Evolutionary conservation across 2,888 invertebrate genomes (phyloP), one percentile per base, ranked within the genome.

Genomic region (Sinelater perroti): DNA sequence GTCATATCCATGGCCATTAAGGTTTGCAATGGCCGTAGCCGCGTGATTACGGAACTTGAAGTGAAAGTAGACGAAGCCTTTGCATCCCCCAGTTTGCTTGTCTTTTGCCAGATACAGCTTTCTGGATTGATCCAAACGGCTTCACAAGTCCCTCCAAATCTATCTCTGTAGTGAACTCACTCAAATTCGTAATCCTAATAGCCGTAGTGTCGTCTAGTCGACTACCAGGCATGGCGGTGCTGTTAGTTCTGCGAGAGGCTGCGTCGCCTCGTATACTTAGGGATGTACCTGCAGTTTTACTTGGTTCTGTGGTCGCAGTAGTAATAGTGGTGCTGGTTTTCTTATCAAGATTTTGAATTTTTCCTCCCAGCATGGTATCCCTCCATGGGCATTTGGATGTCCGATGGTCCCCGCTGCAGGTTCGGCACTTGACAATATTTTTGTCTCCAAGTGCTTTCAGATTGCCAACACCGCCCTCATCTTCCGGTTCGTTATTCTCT

Each of bases 1-100:
- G 80, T 98, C 97, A 76, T 97, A 98, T 61, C 97, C 97, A 75
- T 93, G 91, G 0, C 97, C 97, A 73, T 97, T 90, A 8, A 97
- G 85, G 49, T 85, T 85, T 59, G 87, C 83, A 72, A 99, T 97
- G 53, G 99, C 99, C 70, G 91, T 87, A 3, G 93, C 91, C 33
- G 97, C 97, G 79, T 96, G 95, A 70, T 90, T 89, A 69, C 91
- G 85, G 69, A 89, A 89, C 77, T 93, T 93, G 80, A 95, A 99
- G 73, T 97, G 98, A 59, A 99, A 94, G 77, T 98, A 99, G 8
- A 98, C 98, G 80, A 98, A 99, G 60, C 98, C 98, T 85, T 96
- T 93, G 80, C 93, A 93, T n/a, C 85, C 82, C 6, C 91, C 91
- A 63, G 91, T 91, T 59, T 83, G 82, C 79, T 93, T 92, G 71